Evolutionary conservation across 2,113 vertebrate genomes (phyloP), one percentile per base, ranked within the genome.

Genomic region (Oryzias celebensis): DNA sequence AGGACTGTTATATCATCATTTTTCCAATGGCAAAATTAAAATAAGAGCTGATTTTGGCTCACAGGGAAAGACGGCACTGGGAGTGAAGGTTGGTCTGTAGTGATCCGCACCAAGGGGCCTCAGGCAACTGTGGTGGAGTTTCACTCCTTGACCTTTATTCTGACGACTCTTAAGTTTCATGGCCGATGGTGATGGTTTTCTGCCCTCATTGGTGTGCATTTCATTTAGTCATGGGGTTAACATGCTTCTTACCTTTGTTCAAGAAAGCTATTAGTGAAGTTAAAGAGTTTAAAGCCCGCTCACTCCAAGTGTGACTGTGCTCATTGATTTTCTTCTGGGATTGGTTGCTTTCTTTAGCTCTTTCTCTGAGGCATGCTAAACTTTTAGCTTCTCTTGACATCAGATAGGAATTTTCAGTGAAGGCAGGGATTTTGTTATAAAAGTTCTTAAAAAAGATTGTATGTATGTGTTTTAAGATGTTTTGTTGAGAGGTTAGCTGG

Each of bases 171-270:
- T 74, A 71, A 52, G 78, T 75, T 66, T 65, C 52, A 68, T 58
- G 10, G 73, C 80, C 42, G 0, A 3, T 17, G 64, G 86, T 71
- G 49, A 28, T 50, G 41, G 58, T 46, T 45, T 71, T 73, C 69
- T 65, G 67, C 58, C 68, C 52, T 61, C 1, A 1, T 62, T 66
- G 54, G 61, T 69, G 36, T 67, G 58, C 48, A 55, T 76, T 81
- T 81, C 64, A 65, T 83, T 85, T 62, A 69, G 73, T 72, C 74
- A 16, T 8, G 52, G 48, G 49, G 55, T 82, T 70, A 80, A 77
- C 69, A 68, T 71, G 77, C 78, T 50, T 69, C 49, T 74, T 75
- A 76, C 71, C 71, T 75, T 68, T 83, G 71, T 68, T 66, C 24
- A 72, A 24, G 68, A 73, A 77, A 69, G 65, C 52, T 57, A 62